Evolutionary conservation across 1,140 invertebrate genomes (phyloP), one percentile per base, ranked within the genome.

Genomic region (Meloidogyne chitwoodi): DNA sequence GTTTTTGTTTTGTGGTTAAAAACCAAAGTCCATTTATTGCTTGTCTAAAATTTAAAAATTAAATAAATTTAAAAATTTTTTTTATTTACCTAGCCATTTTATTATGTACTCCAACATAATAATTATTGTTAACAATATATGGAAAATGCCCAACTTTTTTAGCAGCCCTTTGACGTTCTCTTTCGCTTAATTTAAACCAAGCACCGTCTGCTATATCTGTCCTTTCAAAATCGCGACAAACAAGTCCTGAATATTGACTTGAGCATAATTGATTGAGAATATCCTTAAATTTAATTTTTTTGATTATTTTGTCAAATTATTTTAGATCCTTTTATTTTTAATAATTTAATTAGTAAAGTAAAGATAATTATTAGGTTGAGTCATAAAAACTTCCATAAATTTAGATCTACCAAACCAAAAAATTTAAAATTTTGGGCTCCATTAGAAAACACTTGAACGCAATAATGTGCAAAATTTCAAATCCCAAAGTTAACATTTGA

Each of bases 181-280:
- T 31, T 22, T 85, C 79, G 34, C 80, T 81, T 74, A 85, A 65
- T 68, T 84, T 85, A 63, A 84, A 83, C 84, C 84, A 84, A 61
- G 82, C 81, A 3, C 83, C 83, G 66, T 84, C 83, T 5, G 83
- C 81, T 16, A 84, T 63, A 24, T 85, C 82, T 11, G 74, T 34
- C 78, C 79, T 84, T n/a, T 78, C 69, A 61, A 84, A 84, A n/a
- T 74, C 77, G 10, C 79, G 77, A 69, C 83, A 84, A 12, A 81
- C 29, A n/a, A 85, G 66, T 16, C 82, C 82, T 24, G 77, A 77
- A 71, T 78, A 83, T 64, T 83, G 79, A 4, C 68, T 74, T 27
- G 75, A 27, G 48, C 83, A 84, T 61, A 82, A 31, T 27, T 73
- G 64, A 74, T 84, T 82, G 44, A 84, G 68, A 1, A 84, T 66